Conservation (phyloP, 2,888 invertebrate species). For the Tupiocoris notatus region DNA sequence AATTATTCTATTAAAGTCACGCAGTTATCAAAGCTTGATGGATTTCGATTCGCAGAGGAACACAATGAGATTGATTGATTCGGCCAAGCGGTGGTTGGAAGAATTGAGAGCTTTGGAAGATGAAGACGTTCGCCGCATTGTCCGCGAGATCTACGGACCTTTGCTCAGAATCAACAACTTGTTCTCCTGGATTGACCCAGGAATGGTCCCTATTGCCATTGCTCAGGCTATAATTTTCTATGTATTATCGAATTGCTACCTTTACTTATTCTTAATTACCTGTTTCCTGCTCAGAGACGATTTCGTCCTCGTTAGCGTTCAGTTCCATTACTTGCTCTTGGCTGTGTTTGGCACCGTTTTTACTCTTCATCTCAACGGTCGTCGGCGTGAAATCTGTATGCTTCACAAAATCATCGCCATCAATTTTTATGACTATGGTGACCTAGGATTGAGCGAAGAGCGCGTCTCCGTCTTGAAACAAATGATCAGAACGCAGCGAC, state of each 20-base stretch:
- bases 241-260: background rate
- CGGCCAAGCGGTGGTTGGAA: background rate
- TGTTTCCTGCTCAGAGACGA: slow-evolving; percentile 27
- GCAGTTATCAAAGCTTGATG: too few species aligned
- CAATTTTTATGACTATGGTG: background rate
- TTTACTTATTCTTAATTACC: slow-evolving; percentile 12
- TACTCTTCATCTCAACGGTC: background rate
- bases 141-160: background rate
- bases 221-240: slow-evolving; percentile 3
- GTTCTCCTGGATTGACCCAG: background rate
- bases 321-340: slow-evolving; percentile 24
- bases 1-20: too few species aligned
- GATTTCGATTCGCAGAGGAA: too few species aligned
- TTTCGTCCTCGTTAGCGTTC: slow-evolving; percentile 26
- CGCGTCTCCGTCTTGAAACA: background rate
- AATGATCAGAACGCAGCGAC: background rate
- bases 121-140: slow-evolving; percentile 5
- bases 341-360: slow-evolving; percentile 18
- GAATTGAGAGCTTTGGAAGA: slow-evolving; percentile 15
- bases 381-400: background rate
- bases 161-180: background rate
- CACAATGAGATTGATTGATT: too few species aligned
- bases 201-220: background rate
- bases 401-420: slow-evolving; percentile 9
- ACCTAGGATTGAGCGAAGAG: background rate